These are phyloP conservation scores for Elachura formosa DNA, from an alignment of 2,113 vertebrate genomes.

Conservation along the genomic window DNA sequence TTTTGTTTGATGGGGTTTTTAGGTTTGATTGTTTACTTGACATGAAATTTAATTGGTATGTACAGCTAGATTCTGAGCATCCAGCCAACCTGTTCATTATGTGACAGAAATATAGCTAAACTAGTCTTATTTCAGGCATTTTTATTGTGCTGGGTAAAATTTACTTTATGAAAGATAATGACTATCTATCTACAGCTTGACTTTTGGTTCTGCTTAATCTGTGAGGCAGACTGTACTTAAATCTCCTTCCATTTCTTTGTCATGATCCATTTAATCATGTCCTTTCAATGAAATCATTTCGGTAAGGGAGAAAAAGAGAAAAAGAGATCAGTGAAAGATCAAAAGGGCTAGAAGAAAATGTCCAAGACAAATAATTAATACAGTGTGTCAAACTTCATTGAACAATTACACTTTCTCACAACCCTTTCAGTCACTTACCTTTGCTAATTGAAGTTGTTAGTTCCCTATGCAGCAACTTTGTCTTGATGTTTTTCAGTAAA, in stretches of 20 bases:
- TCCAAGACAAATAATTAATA: not conserved
- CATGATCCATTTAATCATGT: not conserved
- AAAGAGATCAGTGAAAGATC: not conserved
- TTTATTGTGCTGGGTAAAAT: not conserved
- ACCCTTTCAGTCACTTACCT: not conserved
- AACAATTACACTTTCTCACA: not conserved
- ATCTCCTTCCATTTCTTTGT: not conserved
- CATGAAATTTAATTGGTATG: not conserved
- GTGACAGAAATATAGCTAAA: not conserved
- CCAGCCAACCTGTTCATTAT: not conserved
- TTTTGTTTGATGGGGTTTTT: not conserved
- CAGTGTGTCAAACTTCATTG: not conserved
- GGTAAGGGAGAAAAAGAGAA: not conserved
- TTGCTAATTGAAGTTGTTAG: not conserved
- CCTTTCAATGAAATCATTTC: not conserved
- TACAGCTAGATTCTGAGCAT: not conserved
- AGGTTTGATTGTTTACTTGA: not conserved
- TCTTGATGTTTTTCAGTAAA: not conserved
- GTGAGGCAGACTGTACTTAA: not conserved
- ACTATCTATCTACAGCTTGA: not conserved
- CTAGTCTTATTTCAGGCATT: not conserved
- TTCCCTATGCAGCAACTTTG: not conserved
- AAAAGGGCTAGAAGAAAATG: constrained; percentile 10
- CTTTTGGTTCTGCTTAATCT: not conserved
- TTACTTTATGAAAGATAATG: not conserved